Conservation (phyloP, 2,797 vertebrate species). For the Takifugu ocellatus region DNA sequence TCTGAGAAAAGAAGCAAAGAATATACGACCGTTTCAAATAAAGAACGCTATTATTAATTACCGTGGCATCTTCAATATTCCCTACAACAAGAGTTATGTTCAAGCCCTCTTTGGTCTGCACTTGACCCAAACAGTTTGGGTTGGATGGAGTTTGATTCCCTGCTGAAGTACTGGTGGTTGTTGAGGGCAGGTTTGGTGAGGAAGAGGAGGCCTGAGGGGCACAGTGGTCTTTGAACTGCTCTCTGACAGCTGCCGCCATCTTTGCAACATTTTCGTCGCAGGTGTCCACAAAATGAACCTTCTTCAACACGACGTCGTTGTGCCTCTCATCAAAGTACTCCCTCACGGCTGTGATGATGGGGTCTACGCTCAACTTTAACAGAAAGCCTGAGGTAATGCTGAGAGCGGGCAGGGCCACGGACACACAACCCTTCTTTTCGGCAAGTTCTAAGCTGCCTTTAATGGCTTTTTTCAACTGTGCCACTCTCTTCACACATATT, state of each 20-base stretch:
- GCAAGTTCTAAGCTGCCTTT: slow-evolving; percentile 72
- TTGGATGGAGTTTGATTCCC: neutral
- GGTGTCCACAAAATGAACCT: slow-evolving; percentile 77
- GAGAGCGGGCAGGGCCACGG: slow-evolving; percentile 84
- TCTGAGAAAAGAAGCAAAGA: neutral
- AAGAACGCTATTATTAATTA: slow-evolving; percentile 55
- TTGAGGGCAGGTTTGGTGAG: neutral
- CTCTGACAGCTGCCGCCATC: slow-evolving; percentile 60
- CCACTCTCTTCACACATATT: neutral
- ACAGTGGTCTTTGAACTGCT: slow-evolving; percentile 53
- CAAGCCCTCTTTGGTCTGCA: slow-evolving; percentile 78
- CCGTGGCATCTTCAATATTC: slow-evolving; percentile 72
- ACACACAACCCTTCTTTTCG: slow-evolving; percentile 45
- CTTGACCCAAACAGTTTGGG: slow-evolving; percentile 14
- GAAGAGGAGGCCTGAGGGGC: slow-evolving; percentile 4
- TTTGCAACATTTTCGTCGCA: slow-evolving; percentile 49
- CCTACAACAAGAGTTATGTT: slow-evolving; percentile 69
- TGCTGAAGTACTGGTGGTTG: too few relatives aligned
- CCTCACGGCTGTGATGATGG: slow-evolving; percentile 75
- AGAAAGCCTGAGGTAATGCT: slow-evolving; percentile 77
- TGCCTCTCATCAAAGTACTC: slow-evolving; percentile 61
- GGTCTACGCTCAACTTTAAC: slow-evolving; percentile 57
- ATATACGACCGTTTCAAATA: neutral
- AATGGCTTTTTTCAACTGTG: slow-evolving; percentile 67
- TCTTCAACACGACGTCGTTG: slow-evolving; percentile 55